These are phyloP conservation scores for Sterrhoptilus dennistouni DNA, from an alignment of 2,113 vertebrate genomes.

Conservation along the genomic window DNA sequence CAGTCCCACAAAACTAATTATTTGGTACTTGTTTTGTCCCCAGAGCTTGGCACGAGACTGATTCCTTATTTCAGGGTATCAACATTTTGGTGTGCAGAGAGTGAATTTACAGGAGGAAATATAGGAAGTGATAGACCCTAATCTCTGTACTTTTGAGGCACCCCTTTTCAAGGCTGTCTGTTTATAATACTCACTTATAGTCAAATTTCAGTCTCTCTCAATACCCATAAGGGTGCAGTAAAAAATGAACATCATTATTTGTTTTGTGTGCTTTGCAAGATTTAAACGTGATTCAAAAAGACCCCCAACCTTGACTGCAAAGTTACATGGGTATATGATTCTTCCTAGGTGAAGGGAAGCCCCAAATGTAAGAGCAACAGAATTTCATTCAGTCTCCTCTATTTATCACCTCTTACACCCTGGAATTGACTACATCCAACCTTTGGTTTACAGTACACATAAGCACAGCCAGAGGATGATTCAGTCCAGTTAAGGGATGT, in stretches of 20 bases:
- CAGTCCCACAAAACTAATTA: background rate
- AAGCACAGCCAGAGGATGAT: background rate
- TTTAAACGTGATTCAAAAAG: background rate
- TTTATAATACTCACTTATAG: background rate
- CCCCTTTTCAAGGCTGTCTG: background rate
- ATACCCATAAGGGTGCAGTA: background rate
- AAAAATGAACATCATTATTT: background rate
- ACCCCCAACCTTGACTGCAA: background rate
- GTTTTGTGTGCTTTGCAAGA: background rate
- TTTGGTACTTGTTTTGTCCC: background rate
- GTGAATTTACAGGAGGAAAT: background rate
- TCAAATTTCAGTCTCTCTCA: background rate
- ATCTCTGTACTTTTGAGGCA: background rate
- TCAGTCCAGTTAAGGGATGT: background rate
- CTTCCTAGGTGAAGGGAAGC: background rate
- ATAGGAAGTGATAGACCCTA: background rate
- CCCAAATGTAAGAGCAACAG: background rate
- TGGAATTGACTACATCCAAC: background rate
- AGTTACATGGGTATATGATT: background rate
- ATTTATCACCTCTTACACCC: background rate
- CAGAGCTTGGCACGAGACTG: fast-evolving
- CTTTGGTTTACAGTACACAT: background rate
- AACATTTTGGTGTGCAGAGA: background rate
- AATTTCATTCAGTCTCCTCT: background rate
- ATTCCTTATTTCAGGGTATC: background rate